Conservation (phyloP, 1,140 invertebrate species). For the Rhagoletis zephyria region DNA sequence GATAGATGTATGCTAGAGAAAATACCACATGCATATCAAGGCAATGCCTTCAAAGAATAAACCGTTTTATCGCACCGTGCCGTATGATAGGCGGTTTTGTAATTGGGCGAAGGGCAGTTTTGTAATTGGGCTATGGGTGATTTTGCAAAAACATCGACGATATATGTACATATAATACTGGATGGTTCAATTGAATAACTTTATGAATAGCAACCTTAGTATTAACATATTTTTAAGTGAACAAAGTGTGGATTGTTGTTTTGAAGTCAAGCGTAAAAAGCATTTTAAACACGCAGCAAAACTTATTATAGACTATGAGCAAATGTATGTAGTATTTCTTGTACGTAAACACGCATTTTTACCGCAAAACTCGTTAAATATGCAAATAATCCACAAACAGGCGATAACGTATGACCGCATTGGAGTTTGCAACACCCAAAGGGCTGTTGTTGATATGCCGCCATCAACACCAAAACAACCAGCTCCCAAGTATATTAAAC, state of each 20-base stretch:
- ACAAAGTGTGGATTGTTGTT: background rate
- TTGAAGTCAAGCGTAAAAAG: background rate
- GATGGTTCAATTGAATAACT: too few relatives aligned
- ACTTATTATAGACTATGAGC: background rate
- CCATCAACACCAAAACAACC: conserved; percentile 12
- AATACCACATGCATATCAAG: too few relatives aligned
- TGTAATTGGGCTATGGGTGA: too few relatives aligned
- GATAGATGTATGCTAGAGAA: too few relatives aligned
- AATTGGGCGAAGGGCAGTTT: too few relatives aligned
- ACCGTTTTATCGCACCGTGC: too few relatives aligned
- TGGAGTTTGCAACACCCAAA: conserved; percentile 20
- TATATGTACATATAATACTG: too few relatives aligned
- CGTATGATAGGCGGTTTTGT: too few relatives aligned
- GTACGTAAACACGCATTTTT: conserved; percentile 2
- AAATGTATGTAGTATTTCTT: background rate
- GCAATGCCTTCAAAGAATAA: too few relatives aligned
- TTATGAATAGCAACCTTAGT: too few relatives aligned
- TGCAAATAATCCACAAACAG: conserved; percentile 40
- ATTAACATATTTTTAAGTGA: too few relatives aligned
- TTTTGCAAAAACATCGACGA: too few relatives aligned
- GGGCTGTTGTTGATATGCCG: conserved; percentile 29
- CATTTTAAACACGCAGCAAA: background rate
- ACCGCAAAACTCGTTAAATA: conserved; percentile 31
- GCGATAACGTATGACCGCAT: conserved; percentile 39
- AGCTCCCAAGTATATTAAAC: background rate